Percentiles rank a stretch among this genome's conserved stretches.
These are phyloP conservation scores for Molossus alvarezi DNA, from an alignment of 2,797 vertebrate genomes.

Conservation along the genomic window DNA sequence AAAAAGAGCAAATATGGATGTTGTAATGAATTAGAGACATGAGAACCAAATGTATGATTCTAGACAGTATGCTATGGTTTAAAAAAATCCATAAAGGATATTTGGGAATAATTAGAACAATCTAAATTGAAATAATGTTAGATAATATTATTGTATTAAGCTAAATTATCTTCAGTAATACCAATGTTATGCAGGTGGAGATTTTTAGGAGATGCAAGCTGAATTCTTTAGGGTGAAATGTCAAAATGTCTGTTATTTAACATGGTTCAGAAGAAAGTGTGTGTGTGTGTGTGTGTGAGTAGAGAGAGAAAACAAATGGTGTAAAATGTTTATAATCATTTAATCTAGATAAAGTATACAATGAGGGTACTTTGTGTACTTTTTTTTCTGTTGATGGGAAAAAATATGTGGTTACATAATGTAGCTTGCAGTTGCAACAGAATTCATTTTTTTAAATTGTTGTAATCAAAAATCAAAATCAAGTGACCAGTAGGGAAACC, in stretches of 20 bases:
- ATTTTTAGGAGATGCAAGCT: neutral
- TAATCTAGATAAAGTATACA: neutral
- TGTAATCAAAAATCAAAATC: neutral
- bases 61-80: neutral
- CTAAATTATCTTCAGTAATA: neutral
- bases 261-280: neutral
- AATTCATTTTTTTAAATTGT: neutral
- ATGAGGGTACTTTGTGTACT: neutral
- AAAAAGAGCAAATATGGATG: neutral
- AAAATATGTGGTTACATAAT: neutral
- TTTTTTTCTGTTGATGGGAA: neutral
- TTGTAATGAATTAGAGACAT: conserved; percentile 12
- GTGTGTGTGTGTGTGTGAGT: neutral
- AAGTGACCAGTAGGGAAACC: neutral
- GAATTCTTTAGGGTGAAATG: conserved; percentile 17
- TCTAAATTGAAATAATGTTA: neutral
- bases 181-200: neutral
- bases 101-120: neutral
- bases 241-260: neutral
- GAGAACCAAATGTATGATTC: conserved; percentile 10
- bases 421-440: neutral
- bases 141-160: neutral
- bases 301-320: neutral
- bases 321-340: neutral
- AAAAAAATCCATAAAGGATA: neutral